These are phyloP conservation scores for Malurus elegans DNA, from an alignment of 2,113 vertebrate genomes.

Conservation along the genomic window DNA sequence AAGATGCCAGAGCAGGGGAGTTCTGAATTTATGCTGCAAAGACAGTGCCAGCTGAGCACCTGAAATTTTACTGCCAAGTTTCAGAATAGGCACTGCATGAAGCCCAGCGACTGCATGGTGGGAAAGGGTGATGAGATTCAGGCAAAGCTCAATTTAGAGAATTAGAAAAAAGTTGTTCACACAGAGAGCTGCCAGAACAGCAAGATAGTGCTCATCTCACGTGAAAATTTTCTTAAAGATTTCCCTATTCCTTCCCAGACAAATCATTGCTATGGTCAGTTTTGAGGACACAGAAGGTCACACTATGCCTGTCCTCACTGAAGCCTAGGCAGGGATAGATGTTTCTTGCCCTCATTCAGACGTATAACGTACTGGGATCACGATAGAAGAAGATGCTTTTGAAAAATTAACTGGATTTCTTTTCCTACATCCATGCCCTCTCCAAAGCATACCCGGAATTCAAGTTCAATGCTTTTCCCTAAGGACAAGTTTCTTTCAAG, in stretches of 20 bases:
- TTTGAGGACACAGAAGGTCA: neutral
- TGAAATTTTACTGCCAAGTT: neutral
- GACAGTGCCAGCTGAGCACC: neutral
- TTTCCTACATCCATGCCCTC: neutral
- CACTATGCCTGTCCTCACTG: neutral
- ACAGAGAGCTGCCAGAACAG: neutral
- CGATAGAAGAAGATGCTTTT: fast-evolving
- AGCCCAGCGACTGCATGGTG: neutral
- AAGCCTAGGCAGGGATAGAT: neutral
- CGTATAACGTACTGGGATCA: neutral
- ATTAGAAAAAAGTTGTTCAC: neutral
- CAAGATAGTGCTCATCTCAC: neutral
- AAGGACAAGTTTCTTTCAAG: neutral
- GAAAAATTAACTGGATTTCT: neutral
- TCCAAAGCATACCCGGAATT: neutral
- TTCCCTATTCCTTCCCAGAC: neutral
- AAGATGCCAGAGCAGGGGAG: neutral
- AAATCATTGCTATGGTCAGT: neutral
- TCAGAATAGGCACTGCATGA: neutral
- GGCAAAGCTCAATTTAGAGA: neutral
- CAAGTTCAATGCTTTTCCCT: neutral
- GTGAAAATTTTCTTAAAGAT: neutral
- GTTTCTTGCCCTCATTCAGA: neutral
- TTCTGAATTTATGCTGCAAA: neutral
- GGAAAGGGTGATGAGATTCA: neutral